A percentile compares a stretch with the other conserved stretches of the same genome.
Evolutionary conservation across 2,888 invertebrate genomes (phyloP).

Genomic region (Chorisops tibialis): DNA sequence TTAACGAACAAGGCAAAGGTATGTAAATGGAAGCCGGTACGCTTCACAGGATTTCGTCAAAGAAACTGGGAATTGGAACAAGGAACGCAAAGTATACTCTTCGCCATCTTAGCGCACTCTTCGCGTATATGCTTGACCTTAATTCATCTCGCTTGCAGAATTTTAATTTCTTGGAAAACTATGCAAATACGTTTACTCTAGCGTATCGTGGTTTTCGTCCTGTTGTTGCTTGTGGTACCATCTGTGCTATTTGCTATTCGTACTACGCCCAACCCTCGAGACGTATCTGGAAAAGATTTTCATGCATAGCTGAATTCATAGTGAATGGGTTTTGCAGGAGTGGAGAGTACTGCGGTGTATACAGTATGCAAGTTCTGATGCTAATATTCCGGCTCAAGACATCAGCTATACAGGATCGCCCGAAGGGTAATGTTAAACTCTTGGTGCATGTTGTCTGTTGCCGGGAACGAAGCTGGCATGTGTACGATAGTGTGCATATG

Average conservation of each 20-base stretch:
- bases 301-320: not conserved
- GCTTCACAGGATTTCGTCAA: slow-evolving; percentile 5
- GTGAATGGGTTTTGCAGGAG: too few relatives aligned
- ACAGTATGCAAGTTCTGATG: too few relatives aligned
- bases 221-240: not conserved
- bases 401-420: too few relatives aligned
- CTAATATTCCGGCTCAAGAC: too few relatives aligned
- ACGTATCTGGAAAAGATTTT: not conserved
- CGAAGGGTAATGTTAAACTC: too few relatives aligned
- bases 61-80: not conserved
- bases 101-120: not conserved
- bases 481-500: too few relatives aligned
- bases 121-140: slow-evolving; percentile 15
- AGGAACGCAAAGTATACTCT: too few relatives aligned
- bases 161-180: slow-evolving; percentile 11
- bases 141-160: slow-evolving; percentile 4
- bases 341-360: too few relatives aligned
- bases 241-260: not conserved
- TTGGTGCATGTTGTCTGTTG: too few relatives aligned
- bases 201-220: not conserved
- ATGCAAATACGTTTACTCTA: not conserved
- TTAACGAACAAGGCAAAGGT: slow-evolving; percentile 20
- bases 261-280: not conserved
- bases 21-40: slow-evolving; percentile 22
- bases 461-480: too few relatives aligned